These are phyloP conservation scores for Ptychodera flava DNA, from an alignment of 35 echinoderm and acorn worm species.

Conservation along the genomic window DNA sequence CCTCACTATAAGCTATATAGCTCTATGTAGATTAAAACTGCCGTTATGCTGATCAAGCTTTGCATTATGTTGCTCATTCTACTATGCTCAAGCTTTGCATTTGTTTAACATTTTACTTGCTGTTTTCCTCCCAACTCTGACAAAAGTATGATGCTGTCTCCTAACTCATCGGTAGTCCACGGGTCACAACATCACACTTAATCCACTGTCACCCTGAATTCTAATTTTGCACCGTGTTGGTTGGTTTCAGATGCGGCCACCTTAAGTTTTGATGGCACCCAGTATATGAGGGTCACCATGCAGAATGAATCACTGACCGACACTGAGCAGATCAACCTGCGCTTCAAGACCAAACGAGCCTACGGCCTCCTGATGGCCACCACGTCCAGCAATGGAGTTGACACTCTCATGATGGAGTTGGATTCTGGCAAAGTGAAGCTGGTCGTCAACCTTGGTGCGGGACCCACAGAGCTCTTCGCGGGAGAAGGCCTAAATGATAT, in stretches of 20 bases:
- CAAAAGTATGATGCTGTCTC: too few relatives aligned
- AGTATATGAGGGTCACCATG: constrained; percentile 68
- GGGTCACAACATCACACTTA: too few relatives aligned
- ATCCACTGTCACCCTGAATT: too few relatives aligned
- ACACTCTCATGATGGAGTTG: constrained; percentile 73
- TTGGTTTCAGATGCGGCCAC: constrained; percentile 50
- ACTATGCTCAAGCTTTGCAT: too few relatives aligned
- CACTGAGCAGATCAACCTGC: constrained; percentile 73
- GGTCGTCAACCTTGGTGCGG: constrained; percentile 55
- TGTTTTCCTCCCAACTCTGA: too few relatives aligned
- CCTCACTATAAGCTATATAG: too few relatives aligned
- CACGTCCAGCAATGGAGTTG: constrained; percentile 44
- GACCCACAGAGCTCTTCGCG: constrained; percentile 24
- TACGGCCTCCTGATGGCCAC: constrained; percentile 63
- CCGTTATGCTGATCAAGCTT: too few relatives aligned
- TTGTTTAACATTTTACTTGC: too few relatives aligned
- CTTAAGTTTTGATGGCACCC: constrained; percentile 75
- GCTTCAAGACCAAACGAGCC: constrained; percentile 70
- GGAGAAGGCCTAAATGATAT: constrained; percentile 74
- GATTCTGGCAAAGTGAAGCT: constrained; percentile 40
- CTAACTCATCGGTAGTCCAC: too few relatives aligned
- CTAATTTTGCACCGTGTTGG: too few relatives aligned
- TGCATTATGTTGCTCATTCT: too few relatives aligned
- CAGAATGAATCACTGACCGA: constrained; percentile 35
- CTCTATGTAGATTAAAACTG: too few relatives aligned